Evolutionary conservation across 2,113 vertebrate genomes (phyloP).

Genomic region (Sorex araneus): DNA sequence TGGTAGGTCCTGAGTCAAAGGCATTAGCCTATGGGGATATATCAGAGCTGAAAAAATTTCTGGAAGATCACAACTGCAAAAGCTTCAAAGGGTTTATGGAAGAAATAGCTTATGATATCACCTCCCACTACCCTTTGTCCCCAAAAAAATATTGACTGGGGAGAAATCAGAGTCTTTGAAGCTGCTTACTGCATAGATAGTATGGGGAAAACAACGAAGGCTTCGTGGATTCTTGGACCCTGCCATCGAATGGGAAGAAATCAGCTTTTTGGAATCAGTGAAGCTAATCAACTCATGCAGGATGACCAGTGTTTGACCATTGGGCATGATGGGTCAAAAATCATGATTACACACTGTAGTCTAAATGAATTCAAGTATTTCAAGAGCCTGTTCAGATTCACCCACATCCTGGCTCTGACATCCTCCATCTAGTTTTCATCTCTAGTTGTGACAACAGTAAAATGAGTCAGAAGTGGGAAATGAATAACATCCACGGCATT

Average conservation of each 20-base stretch:
- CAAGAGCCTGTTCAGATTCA: conserved; percentile 95
- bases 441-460: conserved; percentile 95
- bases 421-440: conserved; percentile 97
- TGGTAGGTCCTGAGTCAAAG: conserved; percentile 91
- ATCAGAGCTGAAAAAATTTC: conserved; percentile 96
- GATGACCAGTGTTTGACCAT: conserved; percentile 97
- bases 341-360: conserved; percentile 96
- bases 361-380: conserved; percentile 94
- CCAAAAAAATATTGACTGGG: conserved; percentile 98
- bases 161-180: conserved; percentile 97
- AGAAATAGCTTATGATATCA: conserved; percentile 98
- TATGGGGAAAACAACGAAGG: too few species aligned
- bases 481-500: conserved; percentile 98
- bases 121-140: conserved; percentile 94
- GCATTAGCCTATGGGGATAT: conserved; percentile 96
- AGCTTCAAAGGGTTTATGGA: conserved; percentile 99
- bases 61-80: conserved; percentile 98
- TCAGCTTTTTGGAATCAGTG: conserved; percentile 99
- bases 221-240: too few species aligned
- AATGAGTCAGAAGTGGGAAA: conserved; percentile 97
- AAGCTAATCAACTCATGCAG: conserved; percentile 98
- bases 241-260: too few species aligned
- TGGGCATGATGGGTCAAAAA: conserved; percentile 92
- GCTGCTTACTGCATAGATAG: too few species aligned
- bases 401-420: conserved; percentile 94